Evolutionary conservation across 2,888 invertebrate species (phyloP).

Genomic region (Thelaira solivaga): DNA sequence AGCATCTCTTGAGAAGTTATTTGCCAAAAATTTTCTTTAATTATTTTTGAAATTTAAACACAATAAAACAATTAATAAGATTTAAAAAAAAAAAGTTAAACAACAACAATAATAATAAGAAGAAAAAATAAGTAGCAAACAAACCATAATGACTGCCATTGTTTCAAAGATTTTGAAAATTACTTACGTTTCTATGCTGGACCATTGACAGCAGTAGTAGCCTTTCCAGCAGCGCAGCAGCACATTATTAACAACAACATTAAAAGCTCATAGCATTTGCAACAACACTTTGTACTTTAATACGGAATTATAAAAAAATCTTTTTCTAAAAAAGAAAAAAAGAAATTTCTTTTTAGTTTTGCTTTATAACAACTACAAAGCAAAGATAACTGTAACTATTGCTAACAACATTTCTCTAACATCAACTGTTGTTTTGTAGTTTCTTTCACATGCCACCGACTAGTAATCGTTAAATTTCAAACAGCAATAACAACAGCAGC

Average conservation of each 20-base stretch:
- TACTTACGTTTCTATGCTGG: slow-evolving; percentile 37
- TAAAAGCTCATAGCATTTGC: too few relatives aligned
- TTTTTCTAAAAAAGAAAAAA: too few relatives aligned
- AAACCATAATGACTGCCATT: slow-evolving; percentile 54
- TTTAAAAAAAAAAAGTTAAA: background rate
- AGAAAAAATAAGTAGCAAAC: too few relatives aligned
- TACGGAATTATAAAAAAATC: background rate
- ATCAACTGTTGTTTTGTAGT: slow-evolving; percentile 3
- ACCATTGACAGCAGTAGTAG: slow-evolving; percentile 35
- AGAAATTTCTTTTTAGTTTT: background rate
- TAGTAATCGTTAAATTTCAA: slow-evolving; percentile 36
- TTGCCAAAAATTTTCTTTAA: slow-evolving; percentile 18
- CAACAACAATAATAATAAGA: slow-evolving; percentile 3
- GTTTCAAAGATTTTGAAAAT: slow-evolving; percentile 43
- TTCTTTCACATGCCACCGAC: slow-evolving; percentile 35
- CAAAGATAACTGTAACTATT: slow-evolving; percentile 16
- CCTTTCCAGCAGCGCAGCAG: background rate
- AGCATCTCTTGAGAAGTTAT: background rate
- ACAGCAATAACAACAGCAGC: background rate
- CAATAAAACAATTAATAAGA: background rate
- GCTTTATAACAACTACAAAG: slow-evolving; percentile 10
- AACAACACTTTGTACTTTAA: slow-evolving; percentile 1
- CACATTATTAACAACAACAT: background rate
- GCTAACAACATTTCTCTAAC: slow-evolving; percentile 8
- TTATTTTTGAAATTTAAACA: slow-evolving; percentile 15